Conservation (phyloP, 2,113 vertebrate genomes). For the Mus musculus region GRCm39 chr4:29420001-29420500, state of each 20-base stretch:
- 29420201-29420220: neutral
- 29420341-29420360: too few species aligned
- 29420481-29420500: neutral
- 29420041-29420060: constrained; percentile 55
- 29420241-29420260: constrained; percentile 54
- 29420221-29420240: constrained; percentile 66
- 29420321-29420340: neutral
- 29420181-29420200: constrained; percentile 66
- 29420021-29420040: constrained; percentile 42
- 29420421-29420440: neutral
- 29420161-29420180: constrained; percentile 67
- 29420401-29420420: neutral
- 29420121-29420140: constrained; percentile 48
- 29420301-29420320: neutral
- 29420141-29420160: constrained; percentile 53
- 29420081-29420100: constrained; percentile 56
- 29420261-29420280: constrained; percentile 68
- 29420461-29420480: neutral
- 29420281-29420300: constrained; percentile 30
- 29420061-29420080: constrained; percentile 54
- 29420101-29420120: constrained; percentile 36
- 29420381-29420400: neutral
- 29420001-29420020: constrained; percentile 64
- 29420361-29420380: neutral
- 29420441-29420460: neutral